Percentiles rank a stretch among this genome's conserved stretches.
Conservation (phyloP, 2,113 vertebrate species). For the Procapra przewalskii region DNA sequence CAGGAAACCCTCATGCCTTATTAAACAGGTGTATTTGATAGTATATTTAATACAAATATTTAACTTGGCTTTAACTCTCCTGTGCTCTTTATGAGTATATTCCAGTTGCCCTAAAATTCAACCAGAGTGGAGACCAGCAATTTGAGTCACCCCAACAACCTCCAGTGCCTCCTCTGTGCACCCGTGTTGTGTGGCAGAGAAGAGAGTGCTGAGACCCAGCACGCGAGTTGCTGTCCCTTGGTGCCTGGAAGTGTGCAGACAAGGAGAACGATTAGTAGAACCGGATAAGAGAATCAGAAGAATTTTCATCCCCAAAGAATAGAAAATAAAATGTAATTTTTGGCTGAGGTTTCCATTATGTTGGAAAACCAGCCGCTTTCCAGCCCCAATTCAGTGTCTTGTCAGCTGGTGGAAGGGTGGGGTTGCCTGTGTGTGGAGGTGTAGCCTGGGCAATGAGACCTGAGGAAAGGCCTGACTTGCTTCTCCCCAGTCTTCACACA, state of each 20-base stretch:
- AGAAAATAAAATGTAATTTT: not conserved
- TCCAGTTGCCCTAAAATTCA: not conserved
- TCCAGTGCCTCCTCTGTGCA: not conserved
- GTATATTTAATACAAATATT: not conserved
- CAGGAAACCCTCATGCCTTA: not conserved
- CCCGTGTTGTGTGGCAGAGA: too few species aligned
- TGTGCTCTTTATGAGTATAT: not conserved
- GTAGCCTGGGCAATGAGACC: not conserved
- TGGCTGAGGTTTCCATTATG: not conserved
- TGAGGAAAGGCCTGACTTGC: not conserved
- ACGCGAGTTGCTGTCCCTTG: fast-evolving
- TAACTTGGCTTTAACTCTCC: not conserved
- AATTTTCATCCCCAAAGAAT: not conserved
- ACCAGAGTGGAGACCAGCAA: too few species aligned
- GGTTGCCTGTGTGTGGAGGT: not conserved
- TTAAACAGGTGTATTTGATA: not conserved
- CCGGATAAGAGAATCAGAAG: not conserved
- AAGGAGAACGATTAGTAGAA: fast-evolving
- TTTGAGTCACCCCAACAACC: not conserved
- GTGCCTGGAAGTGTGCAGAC: too few species aligned
- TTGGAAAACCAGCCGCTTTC: not conserved
- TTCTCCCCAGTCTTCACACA: not conserved
- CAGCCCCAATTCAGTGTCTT: not conserved
- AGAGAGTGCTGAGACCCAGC: too few species aligned
- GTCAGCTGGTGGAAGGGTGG: not conserved